Percentiles rank a stretch among this genome's conserved stretches.
Conservation (phyloP, 2,797 vertebrate species). For the Margarornis squamiger region DNA sequence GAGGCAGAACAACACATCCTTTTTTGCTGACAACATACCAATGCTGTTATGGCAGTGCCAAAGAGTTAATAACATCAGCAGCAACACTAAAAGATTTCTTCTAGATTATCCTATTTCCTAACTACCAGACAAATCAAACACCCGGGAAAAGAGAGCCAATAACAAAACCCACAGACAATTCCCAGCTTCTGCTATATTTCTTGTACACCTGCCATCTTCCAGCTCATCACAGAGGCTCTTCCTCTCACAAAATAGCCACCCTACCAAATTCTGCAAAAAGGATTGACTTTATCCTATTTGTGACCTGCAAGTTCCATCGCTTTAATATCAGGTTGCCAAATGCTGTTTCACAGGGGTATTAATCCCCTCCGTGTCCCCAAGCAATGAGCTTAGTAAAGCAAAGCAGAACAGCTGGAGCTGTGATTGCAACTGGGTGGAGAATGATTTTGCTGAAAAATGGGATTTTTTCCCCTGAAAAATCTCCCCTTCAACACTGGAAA, state of each 20-base stretch:
- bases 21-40: background rate
- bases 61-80: conserved; percentile 19
- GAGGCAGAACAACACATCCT: background rate
- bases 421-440: conserved; percentile 43
- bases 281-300: conserved; percentile 12
- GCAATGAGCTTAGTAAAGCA: conserved; percentile 1
- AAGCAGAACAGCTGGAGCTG: conserved; percentile 44
- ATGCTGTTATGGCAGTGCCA: background rate
- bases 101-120: background rate
- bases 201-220: conserved; percentile 67
- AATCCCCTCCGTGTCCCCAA: background rate
- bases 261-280: conserved; percentile 47
- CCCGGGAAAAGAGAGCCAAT: background rate
- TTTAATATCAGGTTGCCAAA: conserved; percentile 20
- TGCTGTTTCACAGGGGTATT: background rate
- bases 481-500: conserved; percentile 55
- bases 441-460: conserved; percentile 49
- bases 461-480: conserved; percentile 39
- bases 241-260: conserved; percentile 29
- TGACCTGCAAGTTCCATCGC: background rate
- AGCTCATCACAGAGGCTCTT: conserved; percentile 64
- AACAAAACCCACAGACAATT: conserved; percentile 26
- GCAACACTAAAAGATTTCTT: background rate
- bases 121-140: conserved; percentile 33
- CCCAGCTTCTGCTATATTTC: conserved; percentile 38